Evolutionary conservation across 2,888 invertebrate species (phyloP).

Genomic region (Punctoribates punctum): DNA sequence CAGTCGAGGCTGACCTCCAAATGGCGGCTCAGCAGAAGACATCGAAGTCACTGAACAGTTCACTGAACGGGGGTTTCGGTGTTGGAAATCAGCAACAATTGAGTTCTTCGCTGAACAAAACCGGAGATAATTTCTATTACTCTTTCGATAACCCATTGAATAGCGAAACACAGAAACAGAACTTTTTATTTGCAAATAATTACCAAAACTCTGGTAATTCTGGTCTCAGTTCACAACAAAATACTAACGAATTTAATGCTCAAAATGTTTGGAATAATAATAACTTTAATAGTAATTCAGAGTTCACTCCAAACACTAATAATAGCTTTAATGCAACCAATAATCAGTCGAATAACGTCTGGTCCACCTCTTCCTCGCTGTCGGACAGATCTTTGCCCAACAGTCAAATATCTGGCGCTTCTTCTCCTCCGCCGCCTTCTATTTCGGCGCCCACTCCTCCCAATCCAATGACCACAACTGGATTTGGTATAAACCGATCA

Average conservation of each 20-base stretch:
- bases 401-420: conserved; percentile 1
- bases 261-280: conserved; percentile 2
- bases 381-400: neutral
- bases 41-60: neutral
- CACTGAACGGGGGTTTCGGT: conserved; percentile 16
- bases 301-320: neutral
- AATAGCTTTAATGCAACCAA: neutral
- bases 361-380: conserved; percentile 10
- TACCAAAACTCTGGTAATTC: neutral
- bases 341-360: neutral
- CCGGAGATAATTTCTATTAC: neutral
- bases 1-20: neutral
- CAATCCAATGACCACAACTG: neutral
- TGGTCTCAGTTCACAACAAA: neutral
- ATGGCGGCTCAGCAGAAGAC: neutral
- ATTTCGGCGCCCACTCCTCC: neutral
- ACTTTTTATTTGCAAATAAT: neutral
- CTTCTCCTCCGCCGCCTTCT: conserved; percentile 3
- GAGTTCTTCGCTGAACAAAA: neutral
- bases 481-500: neutral
- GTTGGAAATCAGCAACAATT: neutral
- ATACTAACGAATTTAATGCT: conserved; percentile 8
- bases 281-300: neutral
- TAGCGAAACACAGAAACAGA: conserved; percentile 14
- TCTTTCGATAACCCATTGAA: conserved; percentile 22